phyloP scores from a whole-genome alignment of 2,797 vertebrate species.

The Selene dorsalis region DNA sequence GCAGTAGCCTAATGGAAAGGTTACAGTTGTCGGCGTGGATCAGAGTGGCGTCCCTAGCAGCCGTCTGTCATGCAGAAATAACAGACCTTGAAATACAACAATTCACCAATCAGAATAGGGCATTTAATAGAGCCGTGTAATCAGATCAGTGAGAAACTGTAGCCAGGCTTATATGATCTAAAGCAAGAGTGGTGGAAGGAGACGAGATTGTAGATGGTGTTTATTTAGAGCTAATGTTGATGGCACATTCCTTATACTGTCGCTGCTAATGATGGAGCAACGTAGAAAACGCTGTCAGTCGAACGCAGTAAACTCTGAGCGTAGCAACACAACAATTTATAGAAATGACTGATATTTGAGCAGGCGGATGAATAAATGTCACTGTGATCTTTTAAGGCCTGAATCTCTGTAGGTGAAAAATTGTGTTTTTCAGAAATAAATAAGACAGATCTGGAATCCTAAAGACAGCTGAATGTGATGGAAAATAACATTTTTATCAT shows the following conservation, averaged over 20 bases:
- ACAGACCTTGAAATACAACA: no score
- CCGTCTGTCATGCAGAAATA: no score
- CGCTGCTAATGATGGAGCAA: conserved; percentile 6
- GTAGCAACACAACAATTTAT: conserved; percentile 4
- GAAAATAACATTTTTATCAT: not conserved
- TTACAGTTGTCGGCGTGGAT: no score
- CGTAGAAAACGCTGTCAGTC: not conserved
- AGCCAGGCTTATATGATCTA: not conserved
- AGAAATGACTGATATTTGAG: conserved; percentile 2
- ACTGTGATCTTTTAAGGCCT: conserved; percentile 3
- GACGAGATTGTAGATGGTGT: not conserved
- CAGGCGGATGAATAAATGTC: not conserved
- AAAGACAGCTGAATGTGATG: not conserved
- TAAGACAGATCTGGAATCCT: conserved; percentile 1
- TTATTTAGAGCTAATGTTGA: conserved; percentile 6
- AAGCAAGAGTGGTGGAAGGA: no score
- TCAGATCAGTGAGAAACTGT: not conserved
- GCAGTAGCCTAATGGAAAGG: no score
- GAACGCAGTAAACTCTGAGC: not conserved
- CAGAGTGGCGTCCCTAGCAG: no score
- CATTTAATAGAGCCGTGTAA: no score
- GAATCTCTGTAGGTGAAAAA: conserved; percentile 1
- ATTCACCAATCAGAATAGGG: no score
- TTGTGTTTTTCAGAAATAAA: conserved; percentile 2
- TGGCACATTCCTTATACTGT: conserved; percentile 3